A percentile compares a stretch with the other conserved stretches of the same genome.
These are phyloP conservation scores for Arnoldichthys spilopterus DNA, from an alignment of 2,797 vertebrate genomes.

Conservation along the genomic window DNA sequence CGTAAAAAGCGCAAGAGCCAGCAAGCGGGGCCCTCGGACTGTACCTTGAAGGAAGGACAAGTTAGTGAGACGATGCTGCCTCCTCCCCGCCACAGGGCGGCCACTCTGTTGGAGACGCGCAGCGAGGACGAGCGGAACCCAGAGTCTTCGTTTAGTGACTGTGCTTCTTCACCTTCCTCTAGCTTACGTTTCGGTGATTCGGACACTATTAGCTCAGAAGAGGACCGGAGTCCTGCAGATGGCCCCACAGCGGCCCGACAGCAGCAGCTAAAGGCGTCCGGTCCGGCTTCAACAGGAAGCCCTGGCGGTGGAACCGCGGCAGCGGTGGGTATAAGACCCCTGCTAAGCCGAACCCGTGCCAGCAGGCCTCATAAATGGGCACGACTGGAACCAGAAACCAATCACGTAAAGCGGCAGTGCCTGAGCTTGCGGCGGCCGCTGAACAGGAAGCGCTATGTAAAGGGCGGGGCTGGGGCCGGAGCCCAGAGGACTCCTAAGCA, in stretches of 20 bases:
- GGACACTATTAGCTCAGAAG: conserved; percentile 96
- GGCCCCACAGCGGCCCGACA: conserved; percentile 66
- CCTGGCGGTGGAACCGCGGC: conserved; percentile 71
- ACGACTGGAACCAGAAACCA: conserved; percentile 88
- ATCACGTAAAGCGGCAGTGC: conserved; percentile 93
- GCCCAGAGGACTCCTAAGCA: conserved; percentile 93
- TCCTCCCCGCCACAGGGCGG: conserved; percentile 78
- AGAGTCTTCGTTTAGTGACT: conserved; percentile 97
- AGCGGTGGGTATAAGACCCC: conserved; percentile 55
- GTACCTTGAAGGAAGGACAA: conserved; percentile 86
- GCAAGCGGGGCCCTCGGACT: conserved; percentile 95
- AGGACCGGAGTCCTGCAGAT: conserved; percentile 79
- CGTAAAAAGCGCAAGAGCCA: conserved; percentile 96
- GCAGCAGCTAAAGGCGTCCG: conserved; percentile 65
- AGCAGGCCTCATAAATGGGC: conserved; percentile 92
- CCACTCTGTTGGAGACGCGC: conserved; percentile 83
- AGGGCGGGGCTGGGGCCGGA: conserved; percentile 79
- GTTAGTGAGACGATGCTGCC: conserved; percentile 75
- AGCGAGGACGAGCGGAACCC: conserved; percentile 89
- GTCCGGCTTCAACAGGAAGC: conserved; percentile 57
- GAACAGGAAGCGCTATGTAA: conserved; percentile 92
- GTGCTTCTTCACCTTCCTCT: conserved; percentile 94
- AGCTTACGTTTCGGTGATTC: conserved; percentile 96
- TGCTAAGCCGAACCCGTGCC: conserved; percentile 83
- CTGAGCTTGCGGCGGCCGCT: conserved; percentile 82